Base-by-base conservation (phyloP, 2,888 invertebrate genomes). In the Argyresthia albistria region DNA sequence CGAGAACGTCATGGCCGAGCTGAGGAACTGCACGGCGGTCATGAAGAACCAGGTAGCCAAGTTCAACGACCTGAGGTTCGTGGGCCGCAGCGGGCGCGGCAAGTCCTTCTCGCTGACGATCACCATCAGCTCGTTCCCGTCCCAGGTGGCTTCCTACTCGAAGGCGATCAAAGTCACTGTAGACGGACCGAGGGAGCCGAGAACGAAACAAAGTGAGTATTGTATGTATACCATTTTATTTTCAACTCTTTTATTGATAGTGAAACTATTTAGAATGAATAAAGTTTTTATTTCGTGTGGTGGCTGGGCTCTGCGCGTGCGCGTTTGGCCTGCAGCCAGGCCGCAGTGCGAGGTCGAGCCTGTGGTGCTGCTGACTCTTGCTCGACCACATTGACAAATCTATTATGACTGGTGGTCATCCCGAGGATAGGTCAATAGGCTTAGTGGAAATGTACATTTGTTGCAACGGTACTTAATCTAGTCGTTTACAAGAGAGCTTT, bases 151-250 rank as follows among this genome's bases (percentile, higher is more conserved):
- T 50, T 95, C 96, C 4, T 99, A 98, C 79, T 93, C 89, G 66
- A 98, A 98, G 76, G 98, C 98, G 52, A 99, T 99, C 79, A 99
- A 99, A 90, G 98, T 99, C 54, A 99, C 99, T 16, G 99, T 99
- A 37, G 99, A 99, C 73, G 99, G 99, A 66, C 99, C 99, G 0
- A 89, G 99, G 67, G 98, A 99, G 87, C 98, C 99, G 12, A 90
- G 98, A 81, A 97, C 97, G 62, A 98, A 97, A 84, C 95, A 96
- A 89, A 96, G 97, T 97, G 91, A 95, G 97, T 93, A 58, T 45
- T 37, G 39, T 39, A 39, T 11, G 39, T 39, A 37, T 47, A 47
- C n/a, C 15, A 43, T 8, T 12, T n/a, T 43, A 43, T 45, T 45
- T 42, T 15, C 42, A 16, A 42, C 10, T 50, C 42, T 14, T 50